These are phyloP conservation scores for Zhuqinia jingwanae DNA, from an alignment of 2,888 invertebrate genomes.

Conservation along the genomic window DNA sequence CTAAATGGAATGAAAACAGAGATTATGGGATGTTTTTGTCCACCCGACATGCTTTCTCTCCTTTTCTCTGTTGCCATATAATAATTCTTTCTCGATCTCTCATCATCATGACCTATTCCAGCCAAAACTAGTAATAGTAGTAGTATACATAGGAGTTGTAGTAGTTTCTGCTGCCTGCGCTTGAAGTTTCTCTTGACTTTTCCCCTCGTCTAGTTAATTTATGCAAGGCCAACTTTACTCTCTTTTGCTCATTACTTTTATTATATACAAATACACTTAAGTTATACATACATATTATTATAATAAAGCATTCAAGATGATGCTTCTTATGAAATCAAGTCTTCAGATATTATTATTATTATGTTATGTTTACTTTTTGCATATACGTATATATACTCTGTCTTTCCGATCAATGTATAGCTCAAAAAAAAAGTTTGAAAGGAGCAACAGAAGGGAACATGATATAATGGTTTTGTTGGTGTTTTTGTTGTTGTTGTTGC, in stretches of 20 bases:
- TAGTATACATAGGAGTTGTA: no score
- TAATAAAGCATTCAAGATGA: background rate
- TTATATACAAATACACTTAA: slow-evolving; percentile 1
- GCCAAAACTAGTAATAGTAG: no score
- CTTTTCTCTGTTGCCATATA: slow-evolving; percentile 1
- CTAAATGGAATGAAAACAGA: slow-evolving; percentile 65
- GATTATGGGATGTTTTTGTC: slow-evolving; percentile 53
- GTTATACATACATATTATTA: background rate
- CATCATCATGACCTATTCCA: slow-evolving; percentile 55
- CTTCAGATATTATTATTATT: no score
- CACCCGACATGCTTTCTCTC: slow-evolving; percentile 40
- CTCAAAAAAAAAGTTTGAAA: slow-evolving; percentile 20
- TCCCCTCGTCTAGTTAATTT: slow-evolving; percentile 52
- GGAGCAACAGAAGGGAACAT: slow-evolving; percentile 13
- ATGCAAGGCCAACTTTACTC: slow-evolving; percentile 56
- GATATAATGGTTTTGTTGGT: background rate
- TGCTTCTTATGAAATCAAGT: background rate
- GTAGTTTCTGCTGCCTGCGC: background rate
- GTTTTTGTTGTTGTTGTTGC: slow-evolving; percentile 17
- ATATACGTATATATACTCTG: background rate
- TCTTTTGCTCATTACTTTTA: slow-evolving; percentile 33
- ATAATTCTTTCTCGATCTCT: slow-evolving; percentile 40
- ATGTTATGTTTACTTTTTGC: background rate
- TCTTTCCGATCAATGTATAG: slow-evolving; percentile 22
- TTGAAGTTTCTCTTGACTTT: slow-evolving; percentile 43